Base-by-base conservation (phyloP, 2,888 invertebrate species). In the Mythimna loreyi region DNA sequence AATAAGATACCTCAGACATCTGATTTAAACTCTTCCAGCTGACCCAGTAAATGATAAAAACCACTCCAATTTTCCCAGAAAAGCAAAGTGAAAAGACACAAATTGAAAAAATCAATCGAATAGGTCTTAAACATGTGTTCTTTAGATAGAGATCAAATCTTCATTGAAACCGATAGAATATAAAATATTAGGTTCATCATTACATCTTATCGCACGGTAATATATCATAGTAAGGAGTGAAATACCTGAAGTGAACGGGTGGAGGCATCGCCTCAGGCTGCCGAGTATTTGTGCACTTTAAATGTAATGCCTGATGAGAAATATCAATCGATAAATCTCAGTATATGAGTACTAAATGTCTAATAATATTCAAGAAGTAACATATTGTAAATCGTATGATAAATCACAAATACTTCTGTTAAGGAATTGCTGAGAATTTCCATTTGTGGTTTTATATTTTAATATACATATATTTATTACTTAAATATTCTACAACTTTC, bases 301-400 rank as follows among this genome's bases (percentile, higher is more conserved):
- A 80, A 71, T 73, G 65, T 65, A 77, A 56, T 78, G 58, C 11
- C 43, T 45, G 49, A 78, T 75, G 72, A 64, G 75, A 72, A 75
- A 74, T 80, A 82, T 69, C 81, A 59, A 74, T 77, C 58, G 36
- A 74, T 74, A 77, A 63, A 62, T 76, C 47, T 61, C 25, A n/a
- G 33, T 58, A 33, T 50, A 56, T 65, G 33, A 74, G 71, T 66
- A 43, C 40, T 57, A 30, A 68, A 75, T 60, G 56, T 69, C 13
- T 56, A 19, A 53, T 74, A 74, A 53, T 52, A 57, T 57, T 49
- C 52, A 75, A 49, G 36, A 36, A 55, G 49, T 61, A 28, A 25
- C 9, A 9, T 71, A 53, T 23, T 30, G 16, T 47, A 60, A 47
- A 47, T 6, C 19, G n/a, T 11, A 28, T 47, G 49, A 62, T 49